Base-by-base conservation (phyloP, 2,797 vertebrate species). In the Loris lydekkerianus region DNA sequence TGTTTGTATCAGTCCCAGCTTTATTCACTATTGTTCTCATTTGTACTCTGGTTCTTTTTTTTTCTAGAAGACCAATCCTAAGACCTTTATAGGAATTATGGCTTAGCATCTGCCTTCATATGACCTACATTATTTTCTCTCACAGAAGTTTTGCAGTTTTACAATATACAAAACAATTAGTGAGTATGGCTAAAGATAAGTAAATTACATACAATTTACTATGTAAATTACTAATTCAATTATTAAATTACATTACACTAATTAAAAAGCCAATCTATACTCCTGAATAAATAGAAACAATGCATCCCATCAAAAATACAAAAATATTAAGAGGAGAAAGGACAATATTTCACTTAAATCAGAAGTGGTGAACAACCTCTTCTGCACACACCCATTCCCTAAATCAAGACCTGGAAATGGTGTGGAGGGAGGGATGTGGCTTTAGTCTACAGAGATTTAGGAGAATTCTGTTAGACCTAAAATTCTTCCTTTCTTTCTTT, bases 71-170 rank as follows among this genome's bases (percentile, higher is more conserved):
- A 34, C 34, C 34, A 58, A 73, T 69, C 40, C 89, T 60, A 37
- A 72, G 67, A 46, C 13, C 25, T 25, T 67, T 82, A 37, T 61
- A 43, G 21, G 13, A 56, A 69, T 63, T 87, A 75, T 14, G 80
- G 43, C 14, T 11, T 77, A 89, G 23, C 7, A 34, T 65, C 37
- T 86, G 31, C 20, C 63, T 93, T 86, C 58, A 27, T 29, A 3
- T 78, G 25, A 40, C 18, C 11, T 5, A 67, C 25, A 29, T 69
- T 21, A 93, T 76, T 93, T 91, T 43, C n/a, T 77, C 25, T 65
- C 34, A 29, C 0, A 46, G 40, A 29, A 65, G 1, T 70, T 91
- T 61, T 75, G 1, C 53, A 86, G 9, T 1, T 78, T 80, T 10
- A 72, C 7, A 49, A 81, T 58, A 73, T 29, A 63, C 31, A 53